Evolutionary conservation across 2,113 vertebrate species (phyloP).

Genomic region (Aptenodytes patagonicus): DNA sequence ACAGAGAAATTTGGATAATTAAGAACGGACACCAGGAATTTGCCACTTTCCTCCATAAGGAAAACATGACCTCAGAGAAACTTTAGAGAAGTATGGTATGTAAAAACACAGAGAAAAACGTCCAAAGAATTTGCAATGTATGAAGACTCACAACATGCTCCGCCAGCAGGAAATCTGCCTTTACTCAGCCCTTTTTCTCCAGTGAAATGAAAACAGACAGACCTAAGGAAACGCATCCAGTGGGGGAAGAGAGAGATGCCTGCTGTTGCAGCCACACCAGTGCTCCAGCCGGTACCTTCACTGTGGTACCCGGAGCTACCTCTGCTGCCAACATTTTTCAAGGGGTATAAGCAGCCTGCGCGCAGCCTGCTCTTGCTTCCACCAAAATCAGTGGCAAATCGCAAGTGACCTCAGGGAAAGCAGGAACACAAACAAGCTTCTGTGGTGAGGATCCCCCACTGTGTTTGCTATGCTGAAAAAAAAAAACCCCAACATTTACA

Average conservation of each 20-base stretch:
- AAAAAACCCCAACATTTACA: neutral
- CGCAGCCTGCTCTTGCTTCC: neutral
- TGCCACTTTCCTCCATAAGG: neutral
- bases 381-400: neutral
- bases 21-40: neutral
- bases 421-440: neutral
- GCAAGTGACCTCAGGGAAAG: neutral
- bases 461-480: neutral
- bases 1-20: neutral
- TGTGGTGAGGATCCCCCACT: neutral
- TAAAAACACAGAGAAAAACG: neutral
- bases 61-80: neutral
- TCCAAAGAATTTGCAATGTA: conserved; percentile 6
- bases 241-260: neutral
- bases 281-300: neutral
- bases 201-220: neutral
- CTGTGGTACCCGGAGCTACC: neutral
- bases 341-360: neutral
- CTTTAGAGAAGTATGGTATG: neutral
- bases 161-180: neutral
- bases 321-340: neutral
- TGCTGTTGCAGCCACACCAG: neutral
- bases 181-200: neutral
- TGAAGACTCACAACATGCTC: neutral
- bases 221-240: neutral